These are phyloP conservation scores for Nomada fucata DNA, from an alignment of 2,888 invertebrate species.

Conservation along the genomic window DNA sequence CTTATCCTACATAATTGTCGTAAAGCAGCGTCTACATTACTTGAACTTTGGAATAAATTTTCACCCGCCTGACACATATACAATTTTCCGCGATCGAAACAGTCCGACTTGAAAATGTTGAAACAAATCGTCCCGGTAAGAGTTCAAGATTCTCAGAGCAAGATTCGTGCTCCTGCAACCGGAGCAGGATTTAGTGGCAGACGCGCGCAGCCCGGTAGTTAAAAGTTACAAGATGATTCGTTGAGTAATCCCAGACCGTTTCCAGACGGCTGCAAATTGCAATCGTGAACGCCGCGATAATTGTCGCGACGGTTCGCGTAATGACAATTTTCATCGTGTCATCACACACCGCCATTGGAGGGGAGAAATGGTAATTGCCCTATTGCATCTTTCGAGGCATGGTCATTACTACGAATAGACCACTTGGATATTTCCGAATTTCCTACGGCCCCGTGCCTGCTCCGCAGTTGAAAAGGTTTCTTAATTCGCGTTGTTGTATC, in stretches of 20 bases:
- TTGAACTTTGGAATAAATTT: not conserved
- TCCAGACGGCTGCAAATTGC: constrained; percentile 83
- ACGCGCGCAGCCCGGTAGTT: constrained; percentile 76
- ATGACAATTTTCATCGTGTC: constrained; percentile 83
- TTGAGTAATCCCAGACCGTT: constrained; percentile 83
- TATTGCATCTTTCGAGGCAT: constrained; percentile 80
- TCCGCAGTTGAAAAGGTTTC: not conserved
- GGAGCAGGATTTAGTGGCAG: constrained; percentile 59
- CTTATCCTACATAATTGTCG: too few species aligned
- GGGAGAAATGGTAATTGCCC: constrained; percentile 78
- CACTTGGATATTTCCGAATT: constrained; percentile 64
- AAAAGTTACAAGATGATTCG: constrained; percentile 83
- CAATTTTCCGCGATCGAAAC: too few species aligned
- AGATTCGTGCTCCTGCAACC: constrained; percentile 54
- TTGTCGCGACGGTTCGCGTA: constrained; percentile 81
- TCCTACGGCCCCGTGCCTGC: constrained; percentile 50
- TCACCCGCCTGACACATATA: not conserved
- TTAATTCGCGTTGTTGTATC: not conserved
- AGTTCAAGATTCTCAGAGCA: constrained; percentile 22
- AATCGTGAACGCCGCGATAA: constrained; percentile 83
- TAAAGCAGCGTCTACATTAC: too few species aligned
- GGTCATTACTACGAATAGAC: constrained; percentile 72
- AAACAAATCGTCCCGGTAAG: not conserved
- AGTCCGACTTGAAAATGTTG: not conserved
- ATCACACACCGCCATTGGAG: constrained; percentile 72